Evolutionary conservation across 1,140 invertebrate genomes (phyloP).

Genomic region (Apis florea): DNA sequence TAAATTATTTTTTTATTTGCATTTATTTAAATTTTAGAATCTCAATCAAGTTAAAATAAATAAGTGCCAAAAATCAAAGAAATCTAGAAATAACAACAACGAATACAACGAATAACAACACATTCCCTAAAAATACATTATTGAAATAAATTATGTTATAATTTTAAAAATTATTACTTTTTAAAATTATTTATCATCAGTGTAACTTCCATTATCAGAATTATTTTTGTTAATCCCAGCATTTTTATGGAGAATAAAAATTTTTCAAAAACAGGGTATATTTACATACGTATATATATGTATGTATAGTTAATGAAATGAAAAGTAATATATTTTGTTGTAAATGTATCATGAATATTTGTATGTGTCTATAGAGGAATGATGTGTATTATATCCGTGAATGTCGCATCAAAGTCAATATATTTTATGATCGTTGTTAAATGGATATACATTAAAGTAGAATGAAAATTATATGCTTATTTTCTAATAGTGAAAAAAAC

Average conservation of each 20-base stretch:
- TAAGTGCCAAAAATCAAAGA: too few relatives aligned
- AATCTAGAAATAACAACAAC: too few relatives aligned
- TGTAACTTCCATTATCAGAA: conserved; percentile 2
- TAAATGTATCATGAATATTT: conserved; percentile 51
- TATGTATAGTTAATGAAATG: background rate
- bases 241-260: background rate
- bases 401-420: conserved; percentile 42
- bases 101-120: too few relatives aligned
- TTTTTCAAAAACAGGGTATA: conserved; percentile 47
- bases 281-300: conserved; percentile 16
- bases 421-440: conserved; percentile 52
- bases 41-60: too few relatives aligned
- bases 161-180: too few relatives aligned
- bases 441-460: background rate
- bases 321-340: conserved; percentile 68
- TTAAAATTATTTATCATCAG: too few relatives aligned
- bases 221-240: background rate
- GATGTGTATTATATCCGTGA: conserved; percentile 36
- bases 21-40: too few relatives aligned
- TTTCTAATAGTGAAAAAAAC: too few relatives aligned
- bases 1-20: too few relatives aligned
- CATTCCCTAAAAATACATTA: too few relatives aligned
- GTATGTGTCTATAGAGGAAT: conserved; percentile 45
- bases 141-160: too few relatives aligned
- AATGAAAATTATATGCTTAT: too few relatives aligned